phyloP scores from a whole-genome alignment of 2,113 vertebrate genomes.

The Artemisiospiza belli region DNA sequence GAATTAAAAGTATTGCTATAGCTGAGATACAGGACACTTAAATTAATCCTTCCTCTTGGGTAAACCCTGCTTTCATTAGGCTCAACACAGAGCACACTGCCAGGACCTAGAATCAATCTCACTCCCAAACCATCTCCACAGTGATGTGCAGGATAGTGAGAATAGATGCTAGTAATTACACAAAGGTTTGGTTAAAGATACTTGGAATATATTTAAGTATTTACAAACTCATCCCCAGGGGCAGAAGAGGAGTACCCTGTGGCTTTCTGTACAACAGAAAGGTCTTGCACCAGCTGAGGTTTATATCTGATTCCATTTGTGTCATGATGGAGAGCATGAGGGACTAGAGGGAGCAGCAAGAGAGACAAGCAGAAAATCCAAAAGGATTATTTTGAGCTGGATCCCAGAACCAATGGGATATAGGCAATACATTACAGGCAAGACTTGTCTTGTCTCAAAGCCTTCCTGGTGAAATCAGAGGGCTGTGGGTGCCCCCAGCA shows the following conservation, averaged over 20 bases:
- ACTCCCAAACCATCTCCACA: neutral
- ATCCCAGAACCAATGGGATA: neutral
- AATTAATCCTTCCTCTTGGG: constrained; percentile 14
- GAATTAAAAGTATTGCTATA: constrained; percentile 26
- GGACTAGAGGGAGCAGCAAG: neutral
- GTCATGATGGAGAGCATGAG: neutral
- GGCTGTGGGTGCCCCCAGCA: neutral
- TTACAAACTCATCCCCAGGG: neutral
- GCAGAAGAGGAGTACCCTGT: neutral
- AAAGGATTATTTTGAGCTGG: neutral
- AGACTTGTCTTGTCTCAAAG: neutral
- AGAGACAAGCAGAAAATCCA: neutral
- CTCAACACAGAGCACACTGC: neutral
- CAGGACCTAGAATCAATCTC: neutral
- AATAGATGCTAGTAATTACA: neutral
- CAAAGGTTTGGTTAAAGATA: neutral
- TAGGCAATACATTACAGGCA: neutral
- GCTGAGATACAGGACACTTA: neutral
- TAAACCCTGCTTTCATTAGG: constrained; percentile 18
- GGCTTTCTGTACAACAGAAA: neutral
- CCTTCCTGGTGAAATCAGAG: neutral
- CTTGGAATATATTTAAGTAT: neutral
- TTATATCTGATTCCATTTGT: neutral
- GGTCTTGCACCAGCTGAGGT: neutral
- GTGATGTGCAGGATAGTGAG: neutral